A percentile compares a stretch with the other conserved stretches of the same genome.
Conservation (phyloP, 2,113 vertebrate genomes). For the Glaucidium brasilianum region DNA sequence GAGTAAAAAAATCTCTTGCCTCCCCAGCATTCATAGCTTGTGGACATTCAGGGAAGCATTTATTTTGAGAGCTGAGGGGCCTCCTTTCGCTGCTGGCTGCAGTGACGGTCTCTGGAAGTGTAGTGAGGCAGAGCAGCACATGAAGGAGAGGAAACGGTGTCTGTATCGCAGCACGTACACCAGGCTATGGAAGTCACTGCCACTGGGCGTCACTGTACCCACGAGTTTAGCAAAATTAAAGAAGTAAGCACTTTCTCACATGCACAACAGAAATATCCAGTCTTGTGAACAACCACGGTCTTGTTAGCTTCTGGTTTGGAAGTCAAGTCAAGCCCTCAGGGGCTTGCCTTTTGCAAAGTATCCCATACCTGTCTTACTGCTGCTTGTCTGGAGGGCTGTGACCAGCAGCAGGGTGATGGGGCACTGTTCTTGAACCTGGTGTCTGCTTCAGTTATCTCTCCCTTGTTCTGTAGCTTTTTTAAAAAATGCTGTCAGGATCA, state of each 20-base stretch:
- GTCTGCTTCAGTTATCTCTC: not conserved
- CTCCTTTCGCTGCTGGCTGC: not conserved
- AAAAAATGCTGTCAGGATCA: not conserved
- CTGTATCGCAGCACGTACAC: not conserved
- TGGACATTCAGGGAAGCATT: not conserved
- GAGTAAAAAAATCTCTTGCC: not conserved
- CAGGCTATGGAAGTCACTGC: not conserved
- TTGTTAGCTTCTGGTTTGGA: not conserved
- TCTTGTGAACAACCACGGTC: not conserved
- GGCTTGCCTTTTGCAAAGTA: not conserved
- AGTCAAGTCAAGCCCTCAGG: not conserved
- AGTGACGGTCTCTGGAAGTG: not conserved
- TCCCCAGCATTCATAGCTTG: not conserved
- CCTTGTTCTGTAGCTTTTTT: not conserved
- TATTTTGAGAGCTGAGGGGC: not conserved
- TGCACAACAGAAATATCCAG: not conserved
- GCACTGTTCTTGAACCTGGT: not conserved
- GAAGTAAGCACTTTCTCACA: not conserved
- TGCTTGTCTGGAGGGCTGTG: not conserved
- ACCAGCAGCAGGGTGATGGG: not conserved
- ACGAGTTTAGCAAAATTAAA: not conserved
- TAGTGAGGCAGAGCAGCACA: not conserved
- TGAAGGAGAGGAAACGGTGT: not conserved
- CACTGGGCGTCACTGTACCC: conserved; percentile 22
- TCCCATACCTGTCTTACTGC: fast-evolving